Evolutionary conservation across 2,113 vertebrate species (phyloP).

Genomic region (Alectura lathami): DNA sequence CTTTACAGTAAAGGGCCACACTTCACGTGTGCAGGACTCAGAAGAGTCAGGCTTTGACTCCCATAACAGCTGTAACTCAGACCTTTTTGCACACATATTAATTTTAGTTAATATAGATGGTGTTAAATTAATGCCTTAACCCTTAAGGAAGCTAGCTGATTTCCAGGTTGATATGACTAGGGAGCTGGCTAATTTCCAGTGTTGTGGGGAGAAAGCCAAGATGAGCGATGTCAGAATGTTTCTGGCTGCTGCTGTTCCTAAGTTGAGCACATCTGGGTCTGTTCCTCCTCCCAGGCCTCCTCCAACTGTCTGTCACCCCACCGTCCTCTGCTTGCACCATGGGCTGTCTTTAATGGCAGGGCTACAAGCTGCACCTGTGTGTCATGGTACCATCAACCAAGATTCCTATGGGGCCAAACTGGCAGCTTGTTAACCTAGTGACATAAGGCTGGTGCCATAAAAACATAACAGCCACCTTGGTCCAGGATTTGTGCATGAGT

Average conservation of each 20-base stretch:
- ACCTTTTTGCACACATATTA: neutral
- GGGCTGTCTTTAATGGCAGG: neutral
- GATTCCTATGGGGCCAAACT: neutral
- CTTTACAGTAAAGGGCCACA: neutral
- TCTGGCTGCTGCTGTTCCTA: neutral
- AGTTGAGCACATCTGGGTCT: neutral
- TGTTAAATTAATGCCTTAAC: conserved; percentile 65
- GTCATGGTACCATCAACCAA: neutral
- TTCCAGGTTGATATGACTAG: conserved; percentile 24
- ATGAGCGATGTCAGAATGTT: neutral
- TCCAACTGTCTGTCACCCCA: neutral
- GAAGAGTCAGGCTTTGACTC: neutral
- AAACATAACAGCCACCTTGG: neutral
- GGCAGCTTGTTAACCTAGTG: neutral
- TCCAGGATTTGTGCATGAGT: neutral
- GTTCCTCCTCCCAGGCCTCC: neutral
- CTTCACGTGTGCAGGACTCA: neutral
- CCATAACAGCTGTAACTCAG: conserved; percentile 36
- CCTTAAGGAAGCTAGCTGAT: conserved; percentile 51
- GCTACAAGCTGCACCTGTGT: neutral
- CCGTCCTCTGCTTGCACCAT: accelerated
- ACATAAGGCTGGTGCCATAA: neutral
- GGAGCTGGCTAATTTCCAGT: conserved; percentile 29
- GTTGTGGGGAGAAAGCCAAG: conserved; percentile 13
- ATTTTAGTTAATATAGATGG: conserved; percentile 43